Evolutionary conservation across 2,113 vertebrate species (phyloP).

Genomic region (Arvicanthis niloticus): DNA sequence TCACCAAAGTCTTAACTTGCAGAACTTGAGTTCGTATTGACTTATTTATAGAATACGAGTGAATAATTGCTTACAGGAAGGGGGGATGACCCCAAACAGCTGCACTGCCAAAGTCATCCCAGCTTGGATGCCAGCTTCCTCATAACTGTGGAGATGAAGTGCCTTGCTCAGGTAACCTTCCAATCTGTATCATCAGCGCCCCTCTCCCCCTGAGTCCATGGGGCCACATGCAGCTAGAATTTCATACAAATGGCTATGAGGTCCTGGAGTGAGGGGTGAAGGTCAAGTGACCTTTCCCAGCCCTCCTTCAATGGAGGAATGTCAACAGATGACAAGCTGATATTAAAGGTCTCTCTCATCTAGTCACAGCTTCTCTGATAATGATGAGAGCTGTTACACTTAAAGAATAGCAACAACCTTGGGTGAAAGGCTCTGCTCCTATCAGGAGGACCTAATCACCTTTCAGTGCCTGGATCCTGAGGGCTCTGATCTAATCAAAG

Average conservation of each 20-base stretch:
- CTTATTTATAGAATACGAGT: no score
- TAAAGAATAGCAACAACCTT: neutral
- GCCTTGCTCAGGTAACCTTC: neutral
- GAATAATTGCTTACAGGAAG: neutral
- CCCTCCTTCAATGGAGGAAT: neutral
- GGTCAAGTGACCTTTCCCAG: neutral
- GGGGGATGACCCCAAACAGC: neutral
- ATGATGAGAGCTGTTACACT: no score
- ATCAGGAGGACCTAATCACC: no score
- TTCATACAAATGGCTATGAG: neutral
- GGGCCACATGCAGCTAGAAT: neutral
- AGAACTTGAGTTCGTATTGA: neutral
- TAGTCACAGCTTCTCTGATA: neutral
- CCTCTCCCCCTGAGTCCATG: neutral
- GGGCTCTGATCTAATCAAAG: neutral
- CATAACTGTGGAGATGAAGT: neutral
- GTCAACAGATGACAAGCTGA: neutral
- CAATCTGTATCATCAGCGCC: neutral
- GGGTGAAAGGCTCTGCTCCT: neutral
- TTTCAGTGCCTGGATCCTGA: neutral
- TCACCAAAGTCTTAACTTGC: neutral
- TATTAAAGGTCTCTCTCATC: neutral
- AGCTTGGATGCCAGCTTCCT: no score
- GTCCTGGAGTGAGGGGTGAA: neutral
- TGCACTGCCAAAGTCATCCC: neutral